Evolutionary conservation across 2,113 vertebrate species (phyloP), one percentile per base, ranked within the genome.

Genomic region (Neolamprologus falcicula): DNA sequence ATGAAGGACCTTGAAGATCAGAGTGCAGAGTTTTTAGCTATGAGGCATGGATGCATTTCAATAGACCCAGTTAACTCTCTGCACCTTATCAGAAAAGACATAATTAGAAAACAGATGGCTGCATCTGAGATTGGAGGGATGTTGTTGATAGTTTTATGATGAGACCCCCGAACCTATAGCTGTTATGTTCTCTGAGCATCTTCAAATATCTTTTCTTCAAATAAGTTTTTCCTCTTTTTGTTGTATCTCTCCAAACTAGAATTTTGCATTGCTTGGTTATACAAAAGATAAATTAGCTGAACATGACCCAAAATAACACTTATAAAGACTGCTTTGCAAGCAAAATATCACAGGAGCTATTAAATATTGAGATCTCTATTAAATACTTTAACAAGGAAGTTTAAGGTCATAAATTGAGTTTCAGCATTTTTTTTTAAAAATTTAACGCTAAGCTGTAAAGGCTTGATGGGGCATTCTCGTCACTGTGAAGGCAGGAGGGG

Each of bases 291-390:
- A 86, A 83, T 82, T 53, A 86, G 68, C 45, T 78, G 28, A 7
- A 6, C 21, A 55, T 73, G 53, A 9, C 35, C 28, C 4, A 35
- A 82, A 90, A 57, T 17, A 84, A n/a, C 24, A 19, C 17, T 59
- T 42, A 52, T 16, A 80, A 55, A 55, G 13, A 42, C 24, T 31
- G 16, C 45, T 76, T 40, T 14, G 26, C 45, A 83, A 28, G 59
- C 59, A 3, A 80, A 83, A 83, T 61, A 71, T 87, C 52, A 83
- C 71, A 59, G 42, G 59, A 87, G n/a, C n/a, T 40, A 57, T 83
- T 89, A 71, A 28, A 71, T 80, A 33, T 87, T 85, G 17, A 33
- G 3, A 89, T 84, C 16, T 59, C 37, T 71, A 37, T 50, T n/a
- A 87, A 55, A 47, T 3, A 76, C 24, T 63, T 19, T 7, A 81